Base-by-base conservation (phyloP, 2,888 invertebrate genomes). In the Opisthograptis luteolata region DNA sequence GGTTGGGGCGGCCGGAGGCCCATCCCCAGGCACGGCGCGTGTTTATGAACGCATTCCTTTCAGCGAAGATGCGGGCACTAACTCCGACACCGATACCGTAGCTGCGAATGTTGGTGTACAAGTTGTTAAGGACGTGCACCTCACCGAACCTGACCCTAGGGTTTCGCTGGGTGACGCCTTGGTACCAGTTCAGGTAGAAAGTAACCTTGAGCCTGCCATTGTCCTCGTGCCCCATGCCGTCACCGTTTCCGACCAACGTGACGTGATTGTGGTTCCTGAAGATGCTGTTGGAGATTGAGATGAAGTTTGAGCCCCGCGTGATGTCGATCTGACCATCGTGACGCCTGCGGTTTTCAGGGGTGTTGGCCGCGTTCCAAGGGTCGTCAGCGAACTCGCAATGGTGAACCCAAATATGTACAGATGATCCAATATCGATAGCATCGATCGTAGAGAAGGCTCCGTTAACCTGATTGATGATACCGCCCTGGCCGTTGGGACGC, bases 111-210 rank as follows among this genome's bases (percentile, higher is more conserved):
- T 60, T 50, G 1, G 57, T 55, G 32, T 53, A 60, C 31, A 57
- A 30, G 35, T 60, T 60, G 48, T 60, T 60, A 0, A 55, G 20
- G 1, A 60, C 8, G 39, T 60, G 60, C 19, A 60, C 60, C 8
- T 51, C 27, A 10, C 55, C 60, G 6, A n/a, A 58, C 40, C 60
- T 48, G n/a, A 60, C 55, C n/a, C 39, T 40, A 0, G 60, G 60
- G 25, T 48, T 47, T 6, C 60, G 53, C 30, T 60, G 58, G 1
- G 3, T 6, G 17, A 32, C 32, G 1, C 58, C 58, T 5, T 8
- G 30, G 46, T 35, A 60, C 60, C 60, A 60, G 50, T 60, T 60
- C 2, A 19, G 9, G 19, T 45, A 47, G 25, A 24, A 41, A 1
- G 53, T 47, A 8, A 50, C 35, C 22, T 28, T 55, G 9, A 60